These are phyloP conservation scores for Globodera ellingtonae DNA, from an alignment of 1,140 invertebrate species.

Conservation along the genomic window DNA sequence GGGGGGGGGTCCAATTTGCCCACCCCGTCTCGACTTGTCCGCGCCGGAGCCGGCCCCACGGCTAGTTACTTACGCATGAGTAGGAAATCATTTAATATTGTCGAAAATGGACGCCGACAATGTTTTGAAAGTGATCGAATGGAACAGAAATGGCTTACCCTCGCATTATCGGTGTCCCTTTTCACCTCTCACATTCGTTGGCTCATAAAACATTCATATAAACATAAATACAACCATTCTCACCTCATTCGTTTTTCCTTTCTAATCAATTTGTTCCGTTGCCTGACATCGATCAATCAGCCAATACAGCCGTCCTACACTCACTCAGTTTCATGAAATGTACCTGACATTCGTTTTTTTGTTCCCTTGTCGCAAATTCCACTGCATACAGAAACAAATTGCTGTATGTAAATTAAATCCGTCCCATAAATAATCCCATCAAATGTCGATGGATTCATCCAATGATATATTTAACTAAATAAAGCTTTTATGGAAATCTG, in stretches of 20 bases:
- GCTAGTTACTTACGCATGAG: neutral
- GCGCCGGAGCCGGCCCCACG: neutral
- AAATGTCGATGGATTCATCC: neutral
- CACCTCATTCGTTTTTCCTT: neutral
- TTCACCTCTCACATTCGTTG: neutral
- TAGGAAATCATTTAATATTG: neutral
- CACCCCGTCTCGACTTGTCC: neutral
- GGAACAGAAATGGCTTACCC: neutral
- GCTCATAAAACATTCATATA: neutral
- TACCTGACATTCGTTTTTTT: conserved; percentile 14
- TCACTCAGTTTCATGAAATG: neutral
- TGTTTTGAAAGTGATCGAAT: too few species aligned
- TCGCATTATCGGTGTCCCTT: neutral
- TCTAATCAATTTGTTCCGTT: conserved; percentile 11
- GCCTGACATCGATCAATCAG: neutral
- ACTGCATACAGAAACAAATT: neutral
- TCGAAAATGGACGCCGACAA: neutral
- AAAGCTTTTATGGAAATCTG: too few species aligned
- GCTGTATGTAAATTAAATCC: neutral
- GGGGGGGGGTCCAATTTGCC: too few species aligned
- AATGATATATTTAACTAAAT: neutral
- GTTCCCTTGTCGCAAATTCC: neutral
- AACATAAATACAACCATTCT: conserved; percentile 27
- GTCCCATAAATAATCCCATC: neutral
- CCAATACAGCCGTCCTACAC: conserved; percentile 25